A percentile compares a stretch with the other conserved stretches of the same genome.
Evolutionary conservation across 2,888 invertebrate species (phyloP).

Genomic region (Agelastica alni): DNA sequence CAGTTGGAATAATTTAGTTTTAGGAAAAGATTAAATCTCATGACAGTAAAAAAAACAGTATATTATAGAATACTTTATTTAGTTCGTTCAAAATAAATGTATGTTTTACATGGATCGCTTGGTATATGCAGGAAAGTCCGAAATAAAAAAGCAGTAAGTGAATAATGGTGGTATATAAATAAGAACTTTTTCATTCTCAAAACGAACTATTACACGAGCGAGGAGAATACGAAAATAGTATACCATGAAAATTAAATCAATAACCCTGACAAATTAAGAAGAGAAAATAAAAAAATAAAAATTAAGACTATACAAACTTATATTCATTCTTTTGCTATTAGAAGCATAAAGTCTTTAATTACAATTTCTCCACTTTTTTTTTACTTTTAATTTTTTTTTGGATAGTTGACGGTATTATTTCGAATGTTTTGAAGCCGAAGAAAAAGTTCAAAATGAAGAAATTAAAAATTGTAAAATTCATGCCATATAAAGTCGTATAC

Average conservation of each 20-base stretch:
- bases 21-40: too few relatives aligned
- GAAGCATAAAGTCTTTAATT: neutral
- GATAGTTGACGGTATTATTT: neutral
- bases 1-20: too few relatives aligned
- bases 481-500: too few relatives aligned
- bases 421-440: neutral
- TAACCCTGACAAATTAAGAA: slow-evolving; percentile 25
- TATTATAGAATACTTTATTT: slow-evolving; percentile 13
- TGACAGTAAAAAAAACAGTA: neutral
- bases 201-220: neutral
- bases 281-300: slow-evolving; percentile 17
- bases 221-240: slow-evolving; percentile 8
- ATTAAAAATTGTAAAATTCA: too few relatives aligned
- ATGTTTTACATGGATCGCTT: neutral
- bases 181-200: neutral
- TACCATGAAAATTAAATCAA: slow-evolving; percentile 21
- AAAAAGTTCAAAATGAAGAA: too few relatives aligned
- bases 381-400: neutral
- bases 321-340: slow-evolving; percentile 3
- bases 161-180: slow-evolving; percentile 1
- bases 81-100: slow-evolving; percentile 22
- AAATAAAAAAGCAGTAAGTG: slow-evolving; percentile 18
- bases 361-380: neutral
- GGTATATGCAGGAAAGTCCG: slow-evolving; percentile 13
- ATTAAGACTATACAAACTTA: slow-evolving; percentile 14